Conservation (phyloP, 1,140 invertebrate species). For the Drosophila nannoptera region DNA sequence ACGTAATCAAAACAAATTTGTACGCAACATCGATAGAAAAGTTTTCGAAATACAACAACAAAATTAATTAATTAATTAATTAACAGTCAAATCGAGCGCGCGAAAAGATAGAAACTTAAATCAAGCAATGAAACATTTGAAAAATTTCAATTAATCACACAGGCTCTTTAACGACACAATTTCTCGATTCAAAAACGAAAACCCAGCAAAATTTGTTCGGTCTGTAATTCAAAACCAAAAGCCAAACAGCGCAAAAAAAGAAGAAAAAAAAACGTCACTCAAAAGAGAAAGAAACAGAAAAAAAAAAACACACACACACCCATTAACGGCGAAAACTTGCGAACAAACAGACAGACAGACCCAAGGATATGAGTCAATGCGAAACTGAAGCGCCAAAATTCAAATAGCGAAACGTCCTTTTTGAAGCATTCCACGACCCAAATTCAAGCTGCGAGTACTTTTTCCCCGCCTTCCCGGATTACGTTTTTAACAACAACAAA, state of each 20-base stretch:
- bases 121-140: constrained; percentile 26
- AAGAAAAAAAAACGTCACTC: constrained; percentile 10
- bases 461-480: background rate
- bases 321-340: too few relatives aligned
- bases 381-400: constrained; percentile 34
- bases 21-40: too few relatives aligned
- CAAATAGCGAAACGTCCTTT: constrained; percentile 21
- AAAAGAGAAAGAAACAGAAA: too few relatives aligned
- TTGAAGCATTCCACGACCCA: constrained; percentile 39
- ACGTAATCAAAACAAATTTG: background rate
- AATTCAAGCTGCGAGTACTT: constrained; percentile 6
- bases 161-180: constrained; percentile 14
- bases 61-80: too few relatives aligned
- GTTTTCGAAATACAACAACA: too few relatives aligned
- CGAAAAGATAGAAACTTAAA: constrained; percentile 11
- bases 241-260: constrained; percentile 7
- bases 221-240: constrained; percentile 2
- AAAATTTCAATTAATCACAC: constrained; percentile 9
- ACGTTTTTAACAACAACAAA: background rate
- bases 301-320: background rate
- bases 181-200: constrained; percentile 13
- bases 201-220: constrained; percentile 19
- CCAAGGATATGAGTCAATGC: constrained; percentile 55
- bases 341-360: background rate
- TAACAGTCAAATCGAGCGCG: constrained; percentile 10